Percentiles rank a stretch among this genome's conserved stretches.
Evolutionary conservation across 2,113 vertebrate genomes (phyloP).

Genomic region (Peromyscus polionotus): DNA sequence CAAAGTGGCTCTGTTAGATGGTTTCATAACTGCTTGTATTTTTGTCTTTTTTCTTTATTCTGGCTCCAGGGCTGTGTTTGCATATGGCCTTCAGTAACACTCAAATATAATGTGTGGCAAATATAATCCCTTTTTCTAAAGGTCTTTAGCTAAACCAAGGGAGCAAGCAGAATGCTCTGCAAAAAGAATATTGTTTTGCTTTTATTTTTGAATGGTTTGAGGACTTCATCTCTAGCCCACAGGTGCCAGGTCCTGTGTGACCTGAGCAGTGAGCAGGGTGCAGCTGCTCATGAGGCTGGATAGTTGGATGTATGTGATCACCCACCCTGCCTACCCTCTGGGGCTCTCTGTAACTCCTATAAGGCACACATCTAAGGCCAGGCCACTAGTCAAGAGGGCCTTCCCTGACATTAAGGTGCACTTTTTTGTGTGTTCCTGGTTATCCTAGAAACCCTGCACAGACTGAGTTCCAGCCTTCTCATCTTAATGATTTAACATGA

Average conservation of each 20-base stretch:
- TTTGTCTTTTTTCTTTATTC: not conserved
- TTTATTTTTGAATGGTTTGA: constrained; percentile 12
- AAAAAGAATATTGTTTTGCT: constrained; percentile 30
- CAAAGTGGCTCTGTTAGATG: not conserved
- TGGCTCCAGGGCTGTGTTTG: not conserved
- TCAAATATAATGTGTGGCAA: not conserved
- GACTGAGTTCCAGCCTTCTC: not conserved
- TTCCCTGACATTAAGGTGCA: not conserved
- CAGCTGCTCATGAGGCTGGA: accelerated
- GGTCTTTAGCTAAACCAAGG: constrained; percentile 62
- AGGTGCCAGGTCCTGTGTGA: not conserved
- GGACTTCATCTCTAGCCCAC: not conserved
- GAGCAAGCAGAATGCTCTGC: not conserved
- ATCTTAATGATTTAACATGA: not conserved
- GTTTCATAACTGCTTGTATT: not conserved
- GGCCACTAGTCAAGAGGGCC: not conserved
- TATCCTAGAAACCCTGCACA: not conserved
- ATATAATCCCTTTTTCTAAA: not conserved
- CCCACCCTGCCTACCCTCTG: not conserved
- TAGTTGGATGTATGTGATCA: accelerated
- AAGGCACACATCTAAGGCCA: not conserved
- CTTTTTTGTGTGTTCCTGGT: not conserved
- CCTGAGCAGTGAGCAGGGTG: accelerated
- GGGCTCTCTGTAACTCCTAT: not conserved
- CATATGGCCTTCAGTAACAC: not conserved